Base-by-base conservation (phyloP, 2,797 vertebrate genomes). In the Artibeus jamaicensis region DNA sequence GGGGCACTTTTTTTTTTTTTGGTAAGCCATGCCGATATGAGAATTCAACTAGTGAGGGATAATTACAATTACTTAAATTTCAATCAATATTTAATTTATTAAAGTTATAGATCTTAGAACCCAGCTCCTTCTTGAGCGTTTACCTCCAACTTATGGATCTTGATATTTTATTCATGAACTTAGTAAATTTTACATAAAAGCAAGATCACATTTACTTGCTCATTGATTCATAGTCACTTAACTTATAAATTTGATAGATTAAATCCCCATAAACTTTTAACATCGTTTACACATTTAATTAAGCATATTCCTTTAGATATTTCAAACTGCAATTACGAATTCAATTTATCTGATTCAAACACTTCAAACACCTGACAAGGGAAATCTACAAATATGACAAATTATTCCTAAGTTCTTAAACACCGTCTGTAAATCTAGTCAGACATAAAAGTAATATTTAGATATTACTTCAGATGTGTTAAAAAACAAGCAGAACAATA, bases 191-290 rank as follows among this genome's bases (percentile, higher is more conserved):
- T 94, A 65, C 91, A 91, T 89, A 85, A 97, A 89, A 93, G 92
- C 65, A 86, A 91, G 92, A 96, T 95, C 71, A 62, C 79, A 85
- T 91, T 93, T 95, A 91, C 81, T 93, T 94, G 86, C 88, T 96
- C 89, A 97, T 97, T 92, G 97, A 97, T 97, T 96, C 86, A 53
- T 91, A 96, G 87, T 97, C 96, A 97, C 82, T 97, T 96, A 97
- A 94, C 88, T 82, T 95, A 89, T 93, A 96, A 55, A 95, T 96
- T 62, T 92, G 83, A 97, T 93, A 91, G 94, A 94, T 96, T 97
- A 95, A 97, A 96, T 96, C 76, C 96, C 87, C 83, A 93, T 95
- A 97, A 95, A 97, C 95, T 95, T 93, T 96, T 93, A 97, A 91
- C 83, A 85, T 67, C 92, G 77, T 71, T 97, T 96, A 97, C 96